Evolutionary conservation across 1,140 invertebrate species (phyloP).

Genomic region (Periplaneta americana): DNA sequence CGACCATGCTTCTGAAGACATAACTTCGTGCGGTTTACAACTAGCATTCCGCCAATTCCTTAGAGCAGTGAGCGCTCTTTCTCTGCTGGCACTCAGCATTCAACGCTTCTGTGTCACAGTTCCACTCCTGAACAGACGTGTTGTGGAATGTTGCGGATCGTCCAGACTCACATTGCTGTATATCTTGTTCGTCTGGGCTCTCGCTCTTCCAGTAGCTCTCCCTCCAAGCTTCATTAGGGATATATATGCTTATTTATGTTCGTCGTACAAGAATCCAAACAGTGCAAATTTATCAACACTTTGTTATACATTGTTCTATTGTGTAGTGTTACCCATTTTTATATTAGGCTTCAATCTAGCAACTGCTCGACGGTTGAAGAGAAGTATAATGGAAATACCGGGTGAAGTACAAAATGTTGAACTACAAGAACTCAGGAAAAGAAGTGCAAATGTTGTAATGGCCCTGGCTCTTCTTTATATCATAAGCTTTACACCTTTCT

Average conservation of each 20-base stretch:
- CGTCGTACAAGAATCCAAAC: background rate
- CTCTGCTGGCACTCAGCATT: background rate
- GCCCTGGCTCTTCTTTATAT: background rate
- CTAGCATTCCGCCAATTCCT: background rate
- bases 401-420: background rate
- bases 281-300: background rate
- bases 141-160: too few species aligned
- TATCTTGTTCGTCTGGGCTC: background rate
- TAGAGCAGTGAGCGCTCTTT: background rate
- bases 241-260: background rate
- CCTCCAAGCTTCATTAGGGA: background rate
- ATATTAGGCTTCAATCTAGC: background rate
- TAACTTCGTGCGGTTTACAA: background rate
- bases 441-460: background rate
- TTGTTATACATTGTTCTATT: background rate
- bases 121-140: too few species aligned
- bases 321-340: background rate
- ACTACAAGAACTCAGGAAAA: background rate
- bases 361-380: background rate
- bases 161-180: too few species aligned
- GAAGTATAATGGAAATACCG: background rate
- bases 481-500: background rate
- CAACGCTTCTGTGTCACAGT: background rate
- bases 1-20: background rate
- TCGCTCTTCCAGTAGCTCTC: background rate